These are phyloP conservation scores for Stenolophus ochropezus DNA, from an alignment of 2,888 invertebrate genomes.

Conservation along the genomic window DNA sequence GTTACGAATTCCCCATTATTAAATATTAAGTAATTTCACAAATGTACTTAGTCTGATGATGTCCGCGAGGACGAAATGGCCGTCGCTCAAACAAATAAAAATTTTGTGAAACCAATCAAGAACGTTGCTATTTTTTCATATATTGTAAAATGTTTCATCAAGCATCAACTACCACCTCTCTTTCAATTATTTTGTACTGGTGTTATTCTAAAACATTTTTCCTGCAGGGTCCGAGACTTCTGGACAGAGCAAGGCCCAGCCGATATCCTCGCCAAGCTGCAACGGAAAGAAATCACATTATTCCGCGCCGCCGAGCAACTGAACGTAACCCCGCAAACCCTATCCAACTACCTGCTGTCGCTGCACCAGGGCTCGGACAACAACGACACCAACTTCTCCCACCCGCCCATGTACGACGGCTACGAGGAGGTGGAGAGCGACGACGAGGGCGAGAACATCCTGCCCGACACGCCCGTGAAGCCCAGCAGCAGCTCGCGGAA, in stretches of 20 bases:
- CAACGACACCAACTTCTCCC: constrained; percentile 72
- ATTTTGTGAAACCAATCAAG: too few relatives aligned
- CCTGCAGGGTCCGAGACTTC: constrained; percentile 79
- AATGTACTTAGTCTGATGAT: too few relatives aligned
- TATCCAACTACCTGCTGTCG: constrained; percentile 82
- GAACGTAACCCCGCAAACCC: constrained; percentile 84
- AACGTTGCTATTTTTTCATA: too few relatives aligned
- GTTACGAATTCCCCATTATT: too few relatives aligned
- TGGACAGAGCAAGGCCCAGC: constrained; percentile 87
- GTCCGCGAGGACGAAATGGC: too few relatives aligned
- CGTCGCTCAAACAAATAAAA: too few relatives aligned
- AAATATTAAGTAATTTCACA: too few relatives aligned
- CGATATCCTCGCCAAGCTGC: constrained; percentile 82
- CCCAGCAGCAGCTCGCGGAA: constrained; percentile 66
- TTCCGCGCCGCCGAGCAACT: constrained; percentile 84
- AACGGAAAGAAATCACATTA: constrained; percentile 82
- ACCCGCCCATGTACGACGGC: constrained; percentile 70
- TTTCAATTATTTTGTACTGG: not conserved
- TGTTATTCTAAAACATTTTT: not conserved
- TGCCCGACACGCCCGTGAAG: constrained; percentile 71
- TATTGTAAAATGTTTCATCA: too few relatives aligned
- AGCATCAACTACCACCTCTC: too few relatives aligned
- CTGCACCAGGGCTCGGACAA: constrained; percentile 74
- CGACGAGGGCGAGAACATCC: constrained; percentile 73
- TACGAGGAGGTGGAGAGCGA: constrained; percentile 72